Conservation (phyloP, 2,888 invertebrate genomes). For the Mallateleia sp. region DNA sequence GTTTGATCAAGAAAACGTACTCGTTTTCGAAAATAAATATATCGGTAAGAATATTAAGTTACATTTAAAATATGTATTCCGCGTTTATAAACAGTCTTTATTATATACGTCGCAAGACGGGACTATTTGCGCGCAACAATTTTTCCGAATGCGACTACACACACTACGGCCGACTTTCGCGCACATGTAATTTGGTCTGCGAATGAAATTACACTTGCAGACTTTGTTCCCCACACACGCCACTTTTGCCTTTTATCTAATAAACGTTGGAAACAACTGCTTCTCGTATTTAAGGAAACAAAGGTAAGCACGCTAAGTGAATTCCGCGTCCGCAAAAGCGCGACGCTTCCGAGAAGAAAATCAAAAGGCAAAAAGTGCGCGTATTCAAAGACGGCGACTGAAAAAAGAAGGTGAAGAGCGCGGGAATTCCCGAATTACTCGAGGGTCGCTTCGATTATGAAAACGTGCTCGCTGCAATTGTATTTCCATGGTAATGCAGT, state of each 20-base stretch:
- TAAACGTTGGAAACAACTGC: slow-evolving; percentile 87
- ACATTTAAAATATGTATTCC: too few relatives aligned
- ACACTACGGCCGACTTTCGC: slow-evolving; percentile 21
- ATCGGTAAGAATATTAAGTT: too few relatives aligned
- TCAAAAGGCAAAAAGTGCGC: slow-evolving; percentile 51
- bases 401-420: background rate
- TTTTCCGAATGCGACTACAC: slow-evolving; percentile 43
- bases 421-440: slow-evolving; percentile 13
- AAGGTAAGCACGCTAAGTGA: slow-evolving; percentile 88
- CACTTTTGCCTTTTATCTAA: slow-evolving; percentile 85
- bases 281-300: slow-evolving; percentile 85
- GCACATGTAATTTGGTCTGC: slow-evolving; percentile 66
- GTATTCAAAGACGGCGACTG: slow-evolving; percentile 6
- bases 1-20: too few relatives aligned
- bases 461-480: slow-evolving; percentile 14
- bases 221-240: slow-evolving; percentile 51
- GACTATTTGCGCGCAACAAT: slow-evolving; percentile 63
- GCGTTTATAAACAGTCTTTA: slow-evolving; percentile 58
- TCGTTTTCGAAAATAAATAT: too few relatives aligned
- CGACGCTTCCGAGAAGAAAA: slow-evolving; percentile 30
- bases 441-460: slow-evolving; percentile 35
- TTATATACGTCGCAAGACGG: slow-evolving; percentile 38
- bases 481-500: slow-evolving; percentile 23
- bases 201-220: slow-evolving; percentile 78
- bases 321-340: slow-evolving; percentile 83